A percentile compares a stretch with the other conserved stretches of the same genome.
These are phyloP conservation scores for Dendropsophus ebraccatus DNA, from an alignment of 2,113 vertebrate genomes.

Conservation along the genomic window DNA sequence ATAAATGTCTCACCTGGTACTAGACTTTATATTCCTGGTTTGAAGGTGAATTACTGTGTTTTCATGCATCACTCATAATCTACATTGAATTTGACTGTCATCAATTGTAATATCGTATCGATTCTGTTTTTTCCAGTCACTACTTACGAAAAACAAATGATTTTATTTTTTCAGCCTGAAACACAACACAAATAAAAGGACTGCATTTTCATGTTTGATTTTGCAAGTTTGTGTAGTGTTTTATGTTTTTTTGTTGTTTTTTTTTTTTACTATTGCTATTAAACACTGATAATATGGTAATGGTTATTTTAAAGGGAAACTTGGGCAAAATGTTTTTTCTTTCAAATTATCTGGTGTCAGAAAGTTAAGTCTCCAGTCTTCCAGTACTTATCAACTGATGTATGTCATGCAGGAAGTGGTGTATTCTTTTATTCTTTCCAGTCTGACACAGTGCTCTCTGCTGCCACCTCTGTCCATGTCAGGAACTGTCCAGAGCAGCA, in stretches of 20 bases:
- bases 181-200: conserved; percentile 26
- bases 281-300: not conserved
- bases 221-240: conserved; percentile 30
- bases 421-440: too few species aligned
- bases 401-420: too few species aligned
- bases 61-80: not conserved
- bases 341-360: too few species aligned
- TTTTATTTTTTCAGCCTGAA: conserved; percentile 14
- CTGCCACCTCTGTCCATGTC: too few species aligned
- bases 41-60: conserved; percentile 1
- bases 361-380: too few species aligned
- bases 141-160: not conserved
- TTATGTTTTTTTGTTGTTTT: conserved; percentile 64
- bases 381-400: too few species aligned
- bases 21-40: conserved; percentile 19
- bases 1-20: conserved; percentile 33
- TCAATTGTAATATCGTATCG: not conserved
- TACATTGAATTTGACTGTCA: conserved; percentile 1
- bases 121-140: not conserved
- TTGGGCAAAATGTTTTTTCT: too few species aligned
- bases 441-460: too few species aligned
- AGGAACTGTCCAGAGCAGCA: too few species aligned
- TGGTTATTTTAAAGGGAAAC: too few species aligned
- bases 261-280: not conserved
- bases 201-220: conserved; percentile 20